Conservation (phyloP, 2,888 invertebrate species). For the Ceramica pisi region DNA sequence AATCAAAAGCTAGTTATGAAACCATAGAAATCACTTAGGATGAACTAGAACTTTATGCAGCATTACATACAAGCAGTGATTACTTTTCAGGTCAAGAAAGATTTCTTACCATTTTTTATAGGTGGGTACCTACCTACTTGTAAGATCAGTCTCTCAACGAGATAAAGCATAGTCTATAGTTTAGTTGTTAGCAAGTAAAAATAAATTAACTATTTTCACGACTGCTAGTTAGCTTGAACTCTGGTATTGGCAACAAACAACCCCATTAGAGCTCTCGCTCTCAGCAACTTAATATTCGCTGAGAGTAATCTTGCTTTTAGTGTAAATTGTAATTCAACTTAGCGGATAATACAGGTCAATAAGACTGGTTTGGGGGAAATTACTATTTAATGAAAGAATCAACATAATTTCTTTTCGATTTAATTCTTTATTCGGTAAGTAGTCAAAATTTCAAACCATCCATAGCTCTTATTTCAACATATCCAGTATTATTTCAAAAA, state of each 20-base stretch:
- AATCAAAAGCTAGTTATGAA: neutral
- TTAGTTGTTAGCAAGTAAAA: slow-evolving; percentile 20
- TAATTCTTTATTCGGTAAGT: too few relatives aligned
- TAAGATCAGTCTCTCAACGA: neutral
- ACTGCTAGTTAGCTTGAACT: slow-evolving; percentile 37
- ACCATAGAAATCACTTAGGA: neutral
- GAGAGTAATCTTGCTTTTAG: slow-evolving; percentile 14
- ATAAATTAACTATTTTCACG: slow-evolving; percentile 22
- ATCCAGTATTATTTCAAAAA: slow-evolving; percentile 10
- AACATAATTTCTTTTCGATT: too few relatives aligned
- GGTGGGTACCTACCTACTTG: neutral
- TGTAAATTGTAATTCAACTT: too few relatives aligned
- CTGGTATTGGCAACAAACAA: slow-evolving; percentile 54
- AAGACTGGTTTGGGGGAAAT: too few relatives aligned
- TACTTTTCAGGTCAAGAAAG: too few relatives aligned
- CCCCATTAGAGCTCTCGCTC: slow-evolving; percentile 34
- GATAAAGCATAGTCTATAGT: neutral
- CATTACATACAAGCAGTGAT: neutral
- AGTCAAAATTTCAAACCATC: neutral
- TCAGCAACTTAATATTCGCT: slow-evolving; percentile 28
- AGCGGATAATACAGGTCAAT: too few relatives aligned
- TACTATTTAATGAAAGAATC: too few relatives aligned
- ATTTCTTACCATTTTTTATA: too few relatives aligned
- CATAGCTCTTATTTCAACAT: neutral
- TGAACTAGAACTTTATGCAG: neutral